Evolutionary conservation across 2,888 invertebrate genomes (phyloP).

Genomic region (Polydesmus complanatus): DNA sequence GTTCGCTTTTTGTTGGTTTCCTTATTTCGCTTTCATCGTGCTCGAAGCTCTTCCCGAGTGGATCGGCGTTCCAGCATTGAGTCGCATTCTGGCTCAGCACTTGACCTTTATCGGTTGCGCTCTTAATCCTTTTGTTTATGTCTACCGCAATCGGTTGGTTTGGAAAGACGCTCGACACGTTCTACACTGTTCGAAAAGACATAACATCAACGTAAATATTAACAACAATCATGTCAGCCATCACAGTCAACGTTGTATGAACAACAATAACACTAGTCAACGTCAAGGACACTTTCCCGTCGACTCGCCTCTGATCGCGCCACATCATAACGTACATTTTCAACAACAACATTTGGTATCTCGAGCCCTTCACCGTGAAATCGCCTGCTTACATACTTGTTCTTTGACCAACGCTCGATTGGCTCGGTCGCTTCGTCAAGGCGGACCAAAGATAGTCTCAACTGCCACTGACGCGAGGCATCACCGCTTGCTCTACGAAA

Average conservation of each 20-base stretch:
- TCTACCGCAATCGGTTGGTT: constrained; percentile 55
- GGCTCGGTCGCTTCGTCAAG: not conserved
- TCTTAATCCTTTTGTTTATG: constrained; percentile 60
- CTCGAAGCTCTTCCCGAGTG: constrained; percentile 31
- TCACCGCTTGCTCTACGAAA: not conserved
- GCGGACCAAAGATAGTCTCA: not conserved
- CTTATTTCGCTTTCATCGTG: constrained; percentile 35
- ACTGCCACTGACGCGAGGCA: not conserved
- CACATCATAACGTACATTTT: too few relatives aligned
- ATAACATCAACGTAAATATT: not conserved
- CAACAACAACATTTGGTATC: not conserved
- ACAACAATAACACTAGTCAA: too few relatives aligned
- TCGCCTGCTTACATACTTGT: not conserved
- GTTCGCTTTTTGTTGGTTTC: constrained; percentile 44
- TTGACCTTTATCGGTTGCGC: constrained; percentile 47
- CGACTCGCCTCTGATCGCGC: not conserved
- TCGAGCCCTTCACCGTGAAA: not conserved
- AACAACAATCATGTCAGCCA: not conserved
- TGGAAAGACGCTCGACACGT: constrained; percentile 37
- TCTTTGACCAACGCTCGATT: not conserved
- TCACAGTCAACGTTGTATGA: not conserved
- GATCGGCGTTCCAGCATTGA: constrained; percentile 25
- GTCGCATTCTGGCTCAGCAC: constrained; percentile 39
- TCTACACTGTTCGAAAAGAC: constrained; percentile 1
- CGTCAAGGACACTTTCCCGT: not conserved